Evolutionary conservation across 2,797 vertebrate species (phyloP), one percentile per base, ranked within the genome.

Genomic region (Rhabdophis nuchalis): DNA sequence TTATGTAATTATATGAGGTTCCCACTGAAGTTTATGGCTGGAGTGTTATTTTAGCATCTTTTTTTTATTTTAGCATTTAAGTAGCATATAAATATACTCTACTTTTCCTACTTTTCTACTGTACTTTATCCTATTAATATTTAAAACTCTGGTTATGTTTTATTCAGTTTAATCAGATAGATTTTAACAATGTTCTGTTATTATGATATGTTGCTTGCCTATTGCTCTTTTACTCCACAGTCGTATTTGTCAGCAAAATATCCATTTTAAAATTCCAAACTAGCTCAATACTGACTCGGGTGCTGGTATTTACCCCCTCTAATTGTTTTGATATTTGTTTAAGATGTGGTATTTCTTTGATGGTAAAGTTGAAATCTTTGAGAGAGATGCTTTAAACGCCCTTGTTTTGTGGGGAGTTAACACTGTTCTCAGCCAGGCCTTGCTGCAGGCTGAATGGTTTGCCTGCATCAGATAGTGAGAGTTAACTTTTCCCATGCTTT

Each of bases 401-500:
- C 12, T 2, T 91, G 13, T 32, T 36, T 85, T 89, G 36, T 5
- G 5, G 4, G 32, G 16, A 89, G 54, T 1, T 9, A 85, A 82
- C 4, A 41, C 2, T 91, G 20, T 18, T n/a, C 41, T 60, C 58
- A 86, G 85, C 41, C 54, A 82, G 53, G 53, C 54, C n/a, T 29
- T 25, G 11, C 60, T 18, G 54, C 23, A 58, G 20, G 41, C 85
- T 60, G 54, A 46, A 87, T 87, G 11, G 5, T 5, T 57, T 60
- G 61, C 46, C 85, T 87, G 20, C 20, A 36, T 56, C n/a, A 14
- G 54, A 41, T n/a, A 52, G n/a, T 41, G 54, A 87, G 89, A 50
- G 92, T 90, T 92, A 90, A 82, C 36, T 23, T 60, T 90, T 77
- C 77, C 54, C 77, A 9, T 18, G n/a, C 61, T 87, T 90, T 27